phyloP scores from a whole-genome alignment of 2,113 vertebrate genomes.

The Arothron firmamentum region DNA sequence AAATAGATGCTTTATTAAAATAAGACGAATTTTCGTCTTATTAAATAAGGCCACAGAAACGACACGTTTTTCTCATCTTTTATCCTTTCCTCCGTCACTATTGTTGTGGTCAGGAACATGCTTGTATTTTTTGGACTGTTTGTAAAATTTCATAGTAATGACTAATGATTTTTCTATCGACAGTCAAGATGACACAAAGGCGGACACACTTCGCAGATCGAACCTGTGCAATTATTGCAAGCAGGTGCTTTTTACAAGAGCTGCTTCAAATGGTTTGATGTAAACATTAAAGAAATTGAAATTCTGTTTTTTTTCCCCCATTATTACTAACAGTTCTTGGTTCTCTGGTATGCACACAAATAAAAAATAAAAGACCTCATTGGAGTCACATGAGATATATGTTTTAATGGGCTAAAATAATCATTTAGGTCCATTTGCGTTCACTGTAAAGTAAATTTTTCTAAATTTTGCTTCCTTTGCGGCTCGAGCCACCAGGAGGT shows the following conservation, averaged over 20 bases:
- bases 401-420: neutral
- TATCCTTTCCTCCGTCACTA: slow-evolving; percentile 16
- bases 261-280: slow-evolving; percentile 34
- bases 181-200: slow-evolving; percentile 6
- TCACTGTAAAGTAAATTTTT: neutral
- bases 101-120: slow-evolving; percentile 4
- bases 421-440: neutral
- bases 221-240: slow-evolving; percentile 20
- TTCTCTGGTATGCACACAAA: slow-evolving; percentile 26
- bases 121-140: slow-evolving; percentile 31
- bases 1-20: neutral
- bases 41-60: neutral
- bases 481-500: slow-evolving; percentile 26
- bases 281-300: slow-evolving; percentile 26
- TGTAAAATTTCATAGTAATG: slow-evolving; percentile 24
- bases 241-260: slow-evolving; percentile 17
- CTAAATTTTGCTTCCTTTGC: no score
- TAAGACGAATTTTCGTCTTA: neutral
- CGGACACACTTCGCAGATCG: slow-evolving; percentile 12
- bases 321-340: slow-evolving; percentile 16
- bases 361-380: slow-evolving; percentile 34
- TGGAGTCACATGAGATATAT: neutral
- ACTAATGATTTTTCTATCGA: slow-evolving; percentile 20
- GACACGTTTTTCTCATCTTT: neutral
- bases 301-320: slow-evolving; percentile 14